Evolutionary conservation across 2,888 invertebrate species (phyloP).

Genomic region (Entomobrya proxima): DNA sequence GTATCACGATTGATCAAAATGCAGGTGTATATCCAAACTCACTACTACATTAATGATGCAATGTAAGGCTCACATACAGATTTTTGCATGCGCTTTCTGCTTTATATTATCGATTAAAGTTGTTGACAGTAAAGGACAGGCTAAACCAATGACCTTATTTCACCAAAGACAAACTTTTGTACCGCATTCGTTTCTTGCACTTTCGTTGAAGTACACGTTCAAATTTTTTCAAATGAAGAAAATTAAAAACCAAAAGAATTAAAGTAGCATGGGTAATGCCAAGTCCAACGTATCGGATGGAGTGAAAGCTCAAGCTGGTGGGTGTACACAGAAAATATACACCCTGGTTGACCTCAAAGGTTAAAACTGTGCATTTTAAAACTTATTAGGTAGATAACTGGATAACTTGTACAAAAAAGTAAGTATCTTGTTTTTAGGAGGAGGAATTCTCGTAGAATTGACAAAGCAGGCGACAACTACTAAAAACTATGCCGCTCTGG

Average conservation of each 20-base stretch:
- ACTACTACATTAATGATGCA: too few relatives aligned
- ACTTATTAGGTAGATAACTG: slow-evolving; percentile 7
- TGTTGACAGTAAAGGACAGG: background rate
- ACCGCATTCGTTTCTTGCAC: background rate
- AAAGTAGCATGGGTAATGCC: slow-evolving; percentile 79
- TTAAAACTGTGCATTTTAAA: slow-evolving; percentile 76
- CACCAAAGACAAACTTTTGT: too few relatives aligned
- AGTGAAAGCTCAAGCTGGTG: slow-evolving; percentile 93
- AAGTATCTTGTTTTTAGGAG: slow-evolving; percentile 80
- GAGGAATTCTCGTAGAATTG: slow-evolving; percentile 93
- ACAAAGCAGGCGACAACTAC: slow-evolving; percentile 94
- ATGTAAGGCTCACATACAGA: too few relatives aligned
- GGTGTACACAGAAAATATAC: slow-evolving; percentile 89
- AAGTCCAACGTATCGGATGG: slow-evolving; percentile 89
- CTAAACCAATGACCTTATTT: background rate
- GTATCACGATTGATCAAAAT: background rate
- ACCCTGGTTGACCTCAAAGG: slow-evolving; percentile 94
- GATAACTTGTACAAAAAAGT: background rate
- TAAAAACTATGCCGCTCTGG: slow-evolving; percentile 93
- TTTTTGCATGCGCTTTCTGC: background rate
- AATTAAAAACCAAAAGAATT: background rate
- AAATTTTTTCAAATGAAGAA: too few relatives aligned
- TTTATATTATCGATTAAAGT: background rate
- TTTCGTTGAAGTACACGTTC: background rate
- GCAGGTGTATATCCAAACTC: background rate